Evolutionary conservation across 2,113 vertebrate species (phyloP).

Genomic region (Mesocricetus auratus): DNA sequence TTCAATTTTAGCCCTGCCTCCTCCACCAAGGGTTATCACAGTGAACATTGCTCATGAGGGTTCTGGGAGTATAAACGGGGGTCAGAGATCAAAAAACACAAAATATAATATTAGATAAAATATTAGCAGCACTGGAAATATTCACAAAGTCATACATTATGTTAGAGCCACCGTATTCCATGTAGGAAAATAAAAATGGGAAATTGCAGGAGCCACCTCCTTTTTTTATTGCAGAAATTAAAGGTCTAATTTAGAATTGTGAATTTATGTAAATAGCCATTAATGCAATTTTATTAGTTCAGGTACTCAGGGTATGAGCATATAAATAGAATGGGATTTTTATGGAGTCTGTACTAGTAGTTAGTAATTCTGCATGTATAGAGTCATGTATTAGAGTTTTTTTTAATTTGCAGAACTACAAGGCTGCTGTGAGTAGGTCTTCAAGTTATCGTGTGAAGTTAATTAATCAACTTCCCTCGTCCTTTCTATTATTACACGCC

Average conservation of each 20-base stretch:
- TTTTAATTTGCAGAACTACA: constrained; percentile 8
- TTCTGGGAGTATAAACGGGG: constrained; percentile 69
- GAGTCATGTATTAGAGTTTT: neutral
- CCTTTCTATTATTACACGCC: neutral
- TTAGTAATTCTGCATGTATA: constrained; percentile 51
- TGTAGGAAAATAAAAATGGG: constrained; percentile 80
- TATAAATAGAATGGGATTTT: constrained; percentile 72
- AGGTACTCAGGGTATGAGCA: constrained; percentile 68
- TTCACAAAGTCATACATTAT: constrained; percentile 76
- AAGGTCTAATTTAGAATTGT: constrained; percentile 76
- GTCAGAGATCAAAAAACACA: constrained; percentile 79
- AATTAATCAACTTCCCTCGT: neutral
- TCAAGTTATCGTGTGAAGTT: constrained; percentile 29
- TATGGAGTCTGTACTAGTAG: constrained; percentile 58
- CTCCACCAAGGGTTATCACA: constrained; percentile 62
- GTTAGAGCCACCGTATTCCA: constrained; percentile 64
- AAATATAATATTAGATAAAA: constrained; percentile 80
- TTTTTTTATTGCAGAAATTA: constrained; percentile 80
- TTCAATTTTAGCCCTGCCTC: constrained; percentile 64
- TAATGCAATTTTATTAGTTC: constrained; percentile 77
- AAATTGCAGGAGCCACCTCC: constrained; percentile 58
- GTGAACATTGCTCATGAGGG: constrained; percentile 76
- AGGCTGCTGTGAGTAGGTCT: constrained; percentile 28
- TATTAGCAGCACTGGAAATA: constrained; percentile 80
- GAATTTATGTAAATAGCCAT: constrained; percentile 79